Evolutionary conservation across 2,888 invertebrate genomes (phyloP).

Genomic region (Melieria picta): DNA sequence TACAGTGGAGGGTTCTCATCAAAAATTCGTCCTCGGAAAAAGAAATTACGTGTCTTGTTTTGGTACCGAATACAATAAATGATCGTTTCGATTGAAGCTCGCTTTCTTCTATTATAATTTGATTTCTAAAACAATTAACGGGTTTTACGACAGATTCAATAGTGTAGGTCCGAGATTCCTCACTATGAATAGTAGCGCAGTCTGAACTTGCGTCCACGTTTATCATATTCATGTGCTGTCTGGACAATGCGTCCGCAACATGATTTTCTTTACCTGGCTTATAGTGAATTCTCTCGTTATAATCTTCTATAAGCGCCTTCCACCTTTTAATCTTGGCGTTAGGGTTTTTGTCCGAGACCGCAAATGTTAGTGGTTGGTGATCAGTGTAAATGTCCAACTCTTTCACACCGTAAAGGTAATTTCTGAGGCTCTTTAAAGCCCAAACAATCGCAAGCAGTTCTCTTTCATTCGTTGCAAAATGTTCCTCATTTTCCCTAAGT

Average conservation of each 20-base stretch:
- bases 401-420: conserved; percentile 7
- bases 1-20: conserved; percentile 23
- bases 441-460: conserved; percentile 7
- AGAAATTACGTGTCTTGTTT: conserved; percentile 34
- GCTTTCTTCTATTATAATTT: conserved; percentile 40
- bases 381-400: conserved; percentile 6
- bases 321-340: neutral
- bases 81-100: conserved; percentile 8
- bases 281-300: neutral
- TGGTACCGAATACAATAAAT: conserved; percentile 34
- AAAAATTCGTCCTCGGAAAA: conserved; percentile 22
- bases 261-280: conserved; percentile 26
- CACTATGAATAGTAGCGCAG: conserved; percentile 28
- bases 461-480: conserved; percentile 4
- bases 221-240: neutral
- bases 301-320: too few relatives aligned
- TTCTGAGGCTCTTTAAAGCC: neutral
- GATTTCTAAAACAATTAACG: conserved; percentile 43
- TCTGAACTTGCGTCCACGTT: neutral
- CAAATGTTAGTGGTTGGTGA: conserved; percentile 8
- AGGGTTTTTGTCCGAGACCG: conserved; percentile 10
- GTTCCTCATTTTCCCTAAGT: neutral
- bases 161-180: conserved; percentile 38
- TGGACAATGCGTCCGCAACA: conserved; percentile 29
- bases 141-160: conserved; percentile 43